Evolutionary conservation across 1,140 invertebrate genomes (phyloP).

Genomic region (Caenorhabditis elegans): WBcel235 BX284602.5:4754001-4754500

Average conservation of each 20-base stretch:
- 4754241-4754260: neutral
- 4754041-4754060: neutral
- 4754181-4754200: neutral
- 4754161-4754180: neutral
- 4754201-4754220: slow-evolving; percentile 4
- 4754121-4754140: neutral
- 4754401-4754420: neutral
- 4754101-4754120: neutral
- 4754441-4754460: slow-evolving; percentile 8
- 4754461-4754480: neutral
- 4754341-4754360: neutral
- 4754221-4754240: neutral
- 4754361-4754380: neutral
- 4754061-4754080: neutral
- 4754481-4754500: slow-evolving; percentile 8
- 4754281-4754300: neutral
- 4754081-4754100: neutral
- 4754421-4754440: slow-evolving; percentile 1
- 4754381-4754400: neutral
- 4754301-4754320: neutral
- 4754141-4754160: neutral
- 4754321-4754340: slow-evolving; percentile 5
- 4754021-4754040: slow-evolving; percentile 8
- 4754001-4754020: neutral
- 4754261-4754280: neutral